A percentile compares a stretch with the other conserved stretches of the same genome.
Evolutionary conservation across 2,888 invertebrate species (phyloP).

Genomic region (Pristionchus exspectatus): DNA sequence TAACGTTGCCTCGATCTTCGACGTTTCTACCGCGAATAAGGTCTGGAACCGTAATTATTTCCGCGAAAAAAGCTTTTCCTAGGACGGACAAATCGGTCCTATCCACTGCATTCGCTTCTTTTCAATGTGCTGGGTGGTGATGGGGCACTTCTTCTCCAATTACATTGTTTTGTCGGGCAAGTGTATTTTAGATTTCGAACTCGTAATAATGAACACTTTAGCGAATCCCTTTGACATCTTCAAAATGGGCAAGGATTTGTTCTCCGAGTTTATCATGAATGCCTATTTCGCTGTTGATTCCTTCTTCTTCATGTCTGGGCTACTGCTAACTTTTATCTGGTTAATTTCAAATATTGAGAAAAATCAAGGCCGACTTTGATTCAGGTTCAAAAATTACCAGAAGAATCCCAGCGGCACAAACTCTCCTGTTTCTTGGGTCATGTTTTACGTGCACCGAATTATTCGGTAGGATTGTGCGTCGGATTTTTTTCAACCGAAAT

Average conservation of each 20-base stretch:
- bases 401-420: conserved; percentile 54
- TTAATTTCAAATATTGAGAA: neutral
- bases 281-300: conserved; percentile 65
- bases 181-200: neutral
- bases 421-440: conserved; percentile 56
- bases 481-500: neutral
- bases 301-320: conserved; percentile 66
- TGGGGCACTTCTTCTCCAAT: conserved; percentile 40
- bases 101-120: conserved; percentile 56
- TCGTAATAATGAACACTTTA: neutral
- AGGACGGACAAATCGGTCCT: conserved; percentile 53
- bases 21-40: neutral
- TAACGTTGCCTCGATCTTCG: conserved; percentile 43
- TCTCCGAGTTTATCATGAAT: conserved; percentile 58
- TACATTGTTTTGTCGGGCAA: neutral
- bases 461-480: conserved; percentile 57
- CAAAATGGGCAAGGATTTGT: conserved; percentile 46
- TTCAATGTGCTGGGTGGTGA: conserved; percentile 50
- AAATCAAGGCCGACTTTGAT: neutral
- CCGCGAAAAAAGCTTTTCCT: neutral
- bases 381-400: conserved; percentile 61
- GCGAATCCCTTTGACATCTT: conserved; percentile 58
- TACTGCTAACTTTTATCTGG: conserved; percentile 58
- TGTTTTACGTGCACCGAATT: conserved; percentile 60
- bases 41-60: neutral